Evolutionary conservation across 2,113 vertebrate genomes (phyloP).

Genomic region (Empidonax alnorum): DNA sequence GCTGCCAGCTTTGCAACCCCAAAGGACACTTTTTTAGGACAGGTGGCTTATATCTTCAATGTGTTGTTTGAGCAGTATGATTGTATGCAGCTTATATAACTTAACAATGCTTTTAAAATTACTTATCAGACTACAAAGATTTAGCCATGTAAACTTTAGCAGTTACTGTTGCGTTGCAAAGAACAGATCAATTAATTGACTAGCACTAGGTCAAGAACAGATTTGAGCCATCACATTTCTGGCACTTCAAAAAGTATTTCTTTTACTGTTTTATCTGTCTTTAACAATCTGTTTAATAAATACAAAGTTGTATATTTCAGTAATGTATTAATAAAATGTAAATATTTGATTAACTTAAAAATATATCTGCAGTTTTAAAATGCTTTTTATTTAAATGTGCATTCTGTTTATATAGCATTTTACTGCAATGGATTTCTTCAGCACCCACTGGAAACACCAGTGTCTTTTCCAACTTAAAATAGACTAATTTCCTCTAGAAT

Average conservation of each 20-base stretch:
- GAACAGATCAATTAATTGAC: neutral
- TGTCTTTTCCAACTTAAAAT: neutral
- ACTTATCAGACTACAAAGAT: neutral
- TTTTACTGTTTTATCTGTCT: neutral
- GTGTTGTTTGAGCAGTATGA: neutral
- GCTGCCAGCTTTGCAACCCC: neutral
- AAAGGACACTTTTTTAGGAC: neutral
- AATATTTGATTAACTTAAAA: neutral
- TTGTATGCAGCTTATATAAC: neutral
- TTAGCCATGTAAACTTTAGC: neutral
- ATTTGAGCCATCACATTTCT: neutral
- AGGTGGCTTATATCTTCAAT: neutral
- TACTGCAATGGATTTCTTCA: neutral
- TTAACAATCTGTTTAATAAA: neutral
- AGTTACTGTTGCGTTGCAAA: neutral
- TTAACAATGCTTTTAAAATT: neutral
- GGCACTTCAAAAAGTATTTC: neutral
- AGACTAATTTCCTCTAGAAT: neutral
- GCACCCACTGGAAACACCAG: neutral
- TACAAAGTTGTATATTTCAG: neutral
- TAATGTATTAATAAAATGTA: neutral
- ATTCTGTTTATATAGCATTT: neutral
- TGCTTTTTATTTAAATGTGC: neutral
- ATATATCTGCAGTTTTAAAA: neutral
- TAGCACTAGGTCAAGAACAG: neutral